Base-by-base conservation (phyloP, 2,113 vertebrate genomes). In the Myrmecophaga tridactyla region DNA sequence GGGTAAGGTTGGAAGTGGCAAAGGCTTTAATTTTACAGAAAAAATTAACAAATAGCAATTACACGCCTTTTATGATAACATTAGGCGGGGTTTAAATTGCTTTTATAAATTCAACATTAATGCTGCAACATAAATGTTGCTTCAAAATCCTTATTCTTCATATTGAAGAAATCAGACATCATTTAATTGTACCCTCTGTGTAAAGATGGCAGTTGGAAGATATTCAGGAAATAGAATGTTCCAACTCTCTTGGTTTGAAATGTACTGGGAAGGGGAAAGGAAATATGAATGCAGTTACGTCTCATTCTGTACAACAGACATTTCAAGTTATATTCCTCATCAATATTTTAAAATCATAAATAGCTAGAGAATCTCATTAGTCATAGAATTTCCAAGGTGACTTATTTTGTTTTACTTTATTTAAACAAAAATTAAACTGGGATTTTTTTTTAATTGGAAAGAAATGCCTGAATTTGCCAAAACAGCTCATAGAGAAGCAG, bases 1-100 rank as follows among this genome's bases (percentile, higher is more conserved):
- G 86, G 73, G 94, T 84, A 92, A 41, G 20, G 60, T 89, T 84
- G 53, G 82, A 84, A 76, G 81, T 58, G 31, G 62, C 87, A 73
- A 65, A 51, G 70, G 23, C 78, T 60, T 82, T 81, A n/a, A 56
- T 82, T 90, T 92, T 62, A 69, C 43, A 62, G 48, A 56, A 84
- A 94, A 67, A 70, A 36, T 67, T 41, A 63, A 21, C 46, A 60
- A 69, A 15, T 86, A 78, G 48, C 58, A 78, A 69, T 67, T 27
- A 36, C 39, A 0, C 81, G 31, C 77, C 41, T 86, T 88, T 92
- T 77, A 70, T 63, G 48, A 43, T 62, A 53, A 81, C 51, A 25
- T 58, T 83, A 17, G 7, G 12, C 39, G 41, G 43, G 43, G 36
- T 63, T 92, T 72, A 56, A 43, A 36, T 43, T 34, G 67, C 36